phyloP scores from a whole-genome alignment of 2,113 vertebrate genomes.

The Macheiramphus alcinus region DNA sequence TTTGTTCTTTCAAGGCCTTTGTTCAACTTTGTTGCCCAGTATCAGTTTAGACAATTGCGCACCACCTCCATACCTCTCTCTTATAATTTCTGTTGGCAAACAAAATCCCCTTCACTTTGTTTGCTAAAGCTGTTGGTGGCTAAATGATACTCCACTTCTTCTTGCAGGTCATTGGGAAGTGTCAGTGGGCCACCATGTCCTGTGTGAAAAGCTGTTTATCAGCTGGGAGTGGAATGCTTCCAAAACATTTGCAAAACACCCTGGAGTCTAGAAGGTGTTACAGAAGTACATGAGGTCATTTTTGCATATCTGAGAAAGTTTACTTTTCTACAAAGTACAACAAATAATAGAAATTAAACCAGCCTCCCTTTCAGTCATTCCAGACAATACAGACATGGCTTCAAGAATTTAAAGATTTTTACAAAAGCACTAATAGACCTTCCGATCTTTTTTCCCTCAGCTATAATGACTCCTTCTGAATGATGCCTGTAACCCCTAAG shows the following conservation, averaged over 20 bases:
- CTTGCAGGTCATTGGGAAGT: neutral
- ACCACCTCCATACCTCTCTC: neutral
- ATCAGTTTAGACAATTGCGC: neutral
- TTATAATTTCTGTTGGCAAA: neutral
- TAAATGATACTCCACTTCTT: neutral
- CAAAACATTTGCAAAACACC: neutral
- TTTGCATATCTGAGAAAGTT: neutral
- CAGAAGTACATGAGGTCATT: neutral
- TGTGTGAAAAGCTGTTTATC: neutral
- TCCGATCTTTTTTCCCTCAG: neutral
- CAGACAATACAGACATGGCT: neutral
- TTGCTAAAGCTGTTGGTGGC: neutral
- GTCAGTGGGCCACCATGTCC: neutral
- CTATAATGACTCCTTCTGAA: constrained; percentile 7
- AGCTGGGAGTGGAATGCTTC: neutral
- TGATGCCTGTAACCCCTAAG: neutral
- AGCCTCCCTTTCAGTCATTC: neutral
- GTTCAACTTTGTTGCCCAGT: neutral
- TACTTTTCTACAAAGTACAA: neutral
- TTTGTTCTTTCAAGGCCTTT: neutral
- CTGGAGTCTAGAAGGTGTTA: neutral
- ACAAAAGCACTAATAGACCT: neutral
- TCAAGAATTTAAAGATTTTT: neutral
- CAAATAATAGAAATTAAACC: neutral
- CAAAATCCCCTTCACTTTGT: neutral